Evolutionary conservation across 2,888 invertebrate genomes (phyloP).

Genomic region (Biston betularia): DNA sequence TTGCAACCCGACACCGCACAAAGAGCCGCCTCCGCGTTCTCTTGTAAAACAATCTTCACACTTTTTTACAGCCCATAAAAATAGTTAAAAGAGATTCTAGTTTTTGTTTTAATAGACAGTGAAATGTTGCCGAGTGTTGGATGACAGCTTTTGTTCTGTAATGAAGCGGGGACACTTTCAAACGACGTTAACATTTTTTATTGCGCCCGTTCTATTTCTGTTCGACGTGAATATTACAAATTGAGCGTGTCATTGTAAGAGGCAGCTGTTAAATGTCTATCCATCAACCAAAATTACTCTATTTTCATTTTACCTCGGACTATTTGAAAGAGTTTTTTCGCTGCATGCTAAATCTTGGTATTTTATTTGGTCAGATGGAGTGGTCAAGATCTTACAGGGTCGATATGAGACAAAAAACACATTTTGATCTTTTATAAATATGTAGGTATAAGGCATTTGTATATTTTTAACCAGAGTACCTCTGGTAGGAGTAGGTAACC

Average conservation of each 20-base stretch:
- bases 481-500: no score
- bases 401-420: no score
- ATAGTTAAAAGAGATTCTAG: conserved; percentile 83
- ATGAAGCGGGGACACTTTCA: conserved; percentile 81
- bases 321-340: conserved; percentile 4
- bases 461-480: no score
- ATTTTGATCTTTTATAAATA: no score
- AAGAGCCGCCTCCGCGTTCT: conserved; percentile 82
- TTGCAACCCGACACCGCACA: conserved; percentile 78
- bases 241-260: conserved; percentile 35
- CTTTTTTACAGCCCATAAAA: conserved; percentile 84
- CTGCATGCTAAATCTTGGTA: background rate
- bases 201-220: conserved; percentile 77
- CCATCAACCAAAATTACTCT: conserved; percentile 33
- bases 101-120: conserved; percentile 83
- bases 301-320: conserved; percentile 32
- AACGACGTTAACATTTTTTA: conserved; percentile 74
- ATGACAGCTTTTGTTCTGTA: conserved; percentile 86
- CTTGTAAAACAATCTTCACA: conserved; percentile 84
- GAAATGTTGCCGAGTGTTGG: conserved; percentile 84
- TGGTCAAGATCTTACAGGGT: background rate
- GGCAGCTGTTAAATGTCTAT: conserved; percentile 40
- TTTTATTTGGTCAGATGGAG: background rate
- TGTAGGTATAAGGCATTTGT: no score
- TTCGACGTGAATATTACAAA: conserved; percentile 44